Conservation (phyloP, 2,113 vertebrate species). For the Poeciliopsis retropinna region DNA sequence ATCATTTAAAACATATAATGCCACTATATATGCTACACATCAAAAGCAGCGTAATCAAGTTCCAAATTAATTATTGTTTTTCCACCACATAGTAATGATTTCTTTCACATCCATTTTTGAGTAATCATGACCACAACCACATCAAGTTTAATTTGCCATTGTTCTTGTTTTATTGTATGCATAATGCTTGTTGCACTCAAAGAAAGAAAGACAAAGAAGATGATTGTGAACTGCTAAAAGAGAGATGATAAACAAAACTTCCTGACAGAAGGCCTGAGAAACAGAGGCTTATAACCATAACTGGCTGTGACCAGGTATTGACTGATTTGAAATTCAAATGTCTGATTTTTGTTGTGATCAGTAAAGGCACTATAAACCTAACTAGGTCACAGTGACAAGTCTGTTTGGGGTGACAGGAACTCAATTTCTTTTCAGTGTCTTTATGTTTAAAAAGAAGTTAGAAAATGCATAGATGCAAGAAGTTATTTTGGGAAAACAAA, state of each 20-base stretch:
- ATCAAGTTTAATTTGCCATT: not conserved
- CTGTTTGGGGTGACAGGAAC: not conserved
- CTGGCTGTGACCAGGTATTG: not conserved
- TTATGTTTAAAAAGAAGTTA: not conserved
- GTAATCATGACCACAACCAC: not conserved
- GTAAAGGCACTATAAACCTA: too few relatives aligned
- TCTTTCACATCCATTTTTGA: not conserved
- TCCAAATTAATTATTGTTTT: not conserved
- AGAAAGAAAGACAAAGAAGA: not conserved
- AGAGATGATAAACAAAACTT: not conserved
- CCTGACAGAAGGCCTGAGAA: not conserved
- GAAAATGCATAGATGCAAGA: too few relatives aligned
- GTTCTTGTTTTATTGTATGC: not conserved
- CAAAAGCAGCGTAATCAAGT: not conserved
- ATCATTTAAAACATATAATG: too few relatives aligned
- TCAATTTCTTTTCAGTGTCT: not conserved
- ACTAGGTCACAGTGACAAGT: not conserved
- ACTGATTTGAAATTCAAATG: too few relatives aligned
- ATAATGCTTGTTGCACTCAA: not conserved
- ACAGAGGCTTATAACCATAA: not conserved
- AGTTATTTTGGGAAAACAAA: too few relatives aligned
- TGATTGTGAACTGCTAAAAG: not conserved
- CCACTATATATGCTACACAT: not conserved
- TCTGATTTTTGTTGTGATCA: too few relatives aligned
- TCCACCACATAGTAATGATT: slow-evolving; percentile 1